These are phyloP conservation scores for Argopecten irradians DNA, from an alignment of 1,140 invertebrate genomes.

Conservation along the genomic window DNA sequence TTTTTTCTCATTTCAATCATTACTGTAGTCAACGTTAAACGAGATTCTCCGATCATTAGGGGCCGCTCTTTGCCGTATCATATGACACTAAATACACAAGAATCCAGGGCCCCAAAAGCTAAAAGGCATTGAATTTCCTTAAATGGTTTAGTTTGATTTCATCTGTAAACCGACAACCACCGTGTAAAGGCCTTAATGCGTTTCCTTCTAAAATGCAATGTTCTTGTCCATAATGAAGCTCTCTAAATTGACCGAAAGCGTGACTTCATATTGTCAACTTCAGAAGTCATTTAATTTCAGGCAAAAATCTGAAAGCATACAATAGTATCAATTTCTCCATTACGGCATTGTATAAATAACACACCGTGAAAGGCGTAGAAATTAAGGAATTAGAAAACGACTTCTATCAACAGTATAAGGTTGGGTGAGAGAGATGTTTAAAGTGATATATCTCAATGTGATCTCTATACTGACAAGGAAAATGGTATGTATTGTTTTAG, in stretches of 20 bases:
- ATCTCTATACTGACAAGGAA: background rate
- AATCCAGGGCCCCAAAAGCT: conserved; percentile 35
- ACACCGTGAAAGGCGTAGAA: conserved; percentile 12
- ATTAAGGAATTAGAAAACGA: conserved; percentile 18
- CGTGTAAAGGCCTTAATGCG: background rate
- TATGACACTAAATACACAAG: conserved; percentile 36
- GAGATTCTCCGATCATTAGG: background rate
- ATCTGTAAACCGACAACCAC: conserved; percentile 9
- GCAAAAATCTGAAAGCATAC: conserved; percentile 6
- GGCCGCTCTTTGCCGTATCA: conserved; percentile 28
- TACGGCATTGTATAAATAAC: conserved; percentile 22
- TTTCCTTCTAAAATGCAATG: conserved; percentile 22
- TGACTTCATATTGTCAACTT: conserved; percentile 22
- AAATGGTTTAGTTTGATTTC: conserved; percentile 34
- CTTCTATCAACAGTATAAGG: background rate
- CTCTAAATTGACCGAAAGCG: conserved; percentile 1
- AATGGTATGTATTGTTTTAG: background rate
- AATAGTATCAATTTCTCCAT: conserved; percentile 23
- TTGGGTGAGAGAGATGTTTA: background rate
- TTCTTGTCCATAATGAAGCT: conserved; percentile 8
- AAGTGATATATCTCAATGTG: background rate
- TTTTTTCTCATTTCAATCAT: conserved; percentile 44
- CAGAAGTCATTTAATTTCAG: conserved; percentile 22
- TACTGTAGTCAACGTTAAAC: conserved; percentile 30
- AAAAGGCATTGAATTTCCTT: conserved; percentile 40